phyloP scores from a whole-genome alignment of 2,113 vertebrate genomes.

The Semnopithecus entellus region DNA sequence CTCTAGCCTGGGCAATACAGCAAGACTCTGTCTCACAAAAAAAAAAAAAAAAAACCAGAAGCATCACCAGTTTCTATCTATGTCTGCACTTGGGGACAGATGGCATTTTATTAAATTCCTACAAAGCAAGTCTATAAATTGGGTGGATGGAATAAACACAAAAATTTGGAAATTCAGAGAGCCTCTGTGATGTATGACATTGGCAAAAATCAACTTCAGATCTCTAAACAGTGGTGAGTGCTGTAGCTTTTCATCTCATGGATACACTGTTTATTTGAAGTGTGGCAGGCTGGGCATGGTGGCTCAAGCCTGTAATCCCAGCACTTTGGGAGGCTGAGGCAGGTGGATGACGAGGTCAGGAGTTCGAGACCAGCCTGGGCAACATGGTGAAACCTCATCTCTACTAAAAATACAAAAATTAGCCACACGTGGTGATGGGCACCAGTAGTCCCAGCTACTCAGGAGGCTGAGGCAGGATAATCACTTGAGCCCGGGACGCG shows the following conservation, averaged over 20 bases:
- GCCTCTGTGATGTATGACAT: background rate
- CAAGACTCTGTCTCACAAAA: too few relatives aligned
- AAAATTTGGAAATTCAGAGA: background rate
- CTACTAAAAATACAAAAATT: too few relatives aligned
- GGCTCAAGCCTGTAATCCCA: too few relatives aligned
- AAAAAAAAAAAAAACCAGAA: background rate
- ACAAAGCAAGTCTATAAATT: background rate
- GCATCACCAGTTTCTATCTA: background rate
- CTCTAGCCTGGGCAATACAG: too few relatives aligned
- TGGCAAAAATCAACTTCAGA: background rate
- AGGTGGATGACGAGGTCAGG: too few relatives aligned
- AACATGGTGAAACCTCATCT: too few relatives aligned
- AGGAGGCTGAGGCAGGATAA: too few relatives aligned
- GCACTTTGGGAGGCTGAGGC: too few relatives aligned
- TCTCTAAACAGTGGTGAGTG: background rate
- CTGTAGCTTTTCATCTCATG: background rate
- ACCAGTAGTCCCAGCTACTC: too few relatives aligned
- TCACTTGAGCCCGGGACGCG: too few relatives aligned
- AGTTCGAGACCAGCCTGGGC: too few relatives aligned
- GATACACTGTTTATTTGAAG: background rate
- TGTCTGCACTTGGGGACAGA: background rate
- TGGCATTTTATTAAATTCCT: background rate
- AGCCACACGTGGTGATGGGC: too few relatives aligned
- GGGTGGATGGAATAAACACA: background rate
- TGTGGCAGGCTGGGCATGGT: background rate